Percentiles rank a stretch among this genome's conserved stretches.
Conservation (phyloP, 1,140 invertebrate species). For the Drosophila grimshawi region DNA sequence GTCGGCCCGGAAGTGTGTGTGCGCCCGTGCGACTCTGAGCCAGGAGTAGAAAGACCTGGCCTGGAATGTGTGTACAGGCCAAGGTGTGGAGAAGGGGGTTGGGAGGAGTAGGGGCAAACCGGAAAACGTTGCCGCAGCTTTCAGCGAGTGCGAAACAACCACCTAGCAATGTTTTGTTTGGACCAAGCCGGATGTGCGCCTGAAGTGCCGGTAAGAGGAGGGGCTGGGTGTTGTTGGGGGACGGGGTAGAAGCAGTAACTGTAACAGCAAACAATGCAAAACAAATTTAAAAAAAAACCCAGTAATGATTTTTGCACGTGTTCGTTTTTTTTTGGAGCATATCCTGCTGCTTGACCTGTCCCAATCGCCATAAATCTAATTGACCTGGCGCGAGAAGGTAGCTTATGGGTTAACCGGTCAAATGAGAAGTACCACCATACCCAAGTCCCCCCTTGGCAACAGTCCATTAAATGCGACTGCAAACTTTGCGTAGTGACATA, state of each 20-base stretch:
- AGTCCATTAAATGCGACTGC: constrained; percentile 62
- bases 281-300: constrained; percentile 2
- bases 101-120: constrained; percentile 35
- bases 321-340: constrained; percentile 58
- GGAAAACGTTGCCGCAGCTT: constrained; percentile 60
- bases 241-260: constrained; percentile 22
- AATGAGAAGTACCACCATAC: background rate
- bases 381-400: constrained; percentile 43
- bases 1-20: constrained; percentile 70
- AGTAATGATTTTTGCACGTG: constrained; percentile 42
- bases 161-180: constrained; percentile 73
- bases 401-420: constrained; percentile 76
- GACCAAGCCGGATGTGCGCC: constrained; percentile 54
- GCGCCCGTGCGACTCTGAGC: constrained; percentile 28
- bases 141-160: constrained; percentile 67
- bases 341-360: constrained; percentile 59
- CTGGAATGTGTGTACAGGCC: constrained; percentile 4
- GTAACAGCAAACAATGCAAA: constrained; percentile 57
- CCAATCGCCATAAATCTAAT: constrained; percentile 77
- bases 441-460: constrained; percentile 12
- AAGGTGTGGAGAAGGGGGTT: background rate
- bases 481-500: constrained; percentile 66
- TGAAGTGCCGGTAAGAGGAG: constrained; percentile 26
- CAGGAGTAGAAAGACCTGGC: constrained; percentile 34
- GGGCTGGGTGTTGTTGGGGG: background rate